Conservation (phyloP, 2,888 invertebrate species). For the Drosophila niveifrons region DNA sequence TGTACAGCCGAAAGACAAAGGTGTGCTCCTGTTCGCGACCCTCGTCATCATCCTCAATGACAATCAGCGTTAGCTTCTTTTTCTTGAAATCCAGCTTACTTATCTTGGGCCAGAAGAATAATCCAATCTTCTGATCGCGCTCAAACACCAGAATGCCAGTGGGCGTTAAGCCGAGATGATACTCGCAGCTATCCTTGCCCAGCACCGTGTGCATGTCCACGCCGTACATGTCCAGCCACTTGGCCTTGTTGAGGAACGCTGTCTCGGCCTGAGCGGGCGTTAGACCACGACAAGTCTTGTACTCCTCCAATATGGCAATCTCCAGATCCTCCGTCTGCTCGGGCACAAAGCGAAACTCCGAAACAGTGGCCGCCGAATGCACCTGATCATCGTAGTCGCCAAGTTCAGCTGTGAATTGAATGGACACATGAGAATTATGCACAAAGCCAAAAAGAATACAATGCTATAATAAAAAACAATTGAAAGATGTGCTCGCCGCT, state of each 20-base stretch:
- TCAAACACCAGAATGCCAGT: slow-evolving; percentile 99
- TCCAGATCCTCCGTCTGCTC: slow-evolving; percentile 99
- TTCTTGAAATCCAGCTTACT: slow-evolving; percentile 99
- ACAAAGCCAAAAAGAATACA: slow-evolving; percentile 1
- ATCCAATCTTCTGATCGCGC: slow-evolving; percentile 97
- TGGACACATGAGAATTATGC: background rate
- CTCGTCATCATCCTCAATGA: slow-evolving; percentile 99
- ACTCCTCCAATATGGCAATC: slow-evolving; percentile 96
- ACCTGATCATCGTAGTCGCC: slow-evolving; percentile 97
- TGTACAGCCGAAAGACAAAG: slow-evolving; percentile 97
- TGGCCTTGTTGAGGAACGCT: slow-evolving; percentile 97
- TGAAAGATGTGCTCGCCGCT: slow-evolving; percentile 3
- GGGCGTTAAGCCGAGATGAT: slow-evolving; percentile 98
- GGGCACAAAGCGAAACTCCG: slow-evolving; percentile 98
- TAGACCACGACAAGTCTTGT: slow-evolving; percentile 93
- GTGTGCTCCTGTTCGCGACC: slow-evolving; percentile 99
- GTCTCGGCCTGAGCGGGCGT: slow-evolving; percentile 98
- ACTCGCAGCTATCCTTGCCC: slow-evolving; percentile 98
- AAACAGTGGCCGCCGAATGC: slow-evolving; percentile 98
- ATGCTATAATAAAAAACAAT: slow-evolving; percentile 27
- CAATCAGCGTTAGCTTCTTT: slow-evolving; percentile 97
- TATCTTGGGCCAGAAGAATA: slow-evolving; percentile 99
- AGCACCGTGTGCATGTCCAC: slow-evolving; percentile 99
- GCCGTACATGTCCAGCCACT: slow-evolving; percentile 99
- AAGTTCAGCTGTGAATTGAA: slow-evolving; percentile 91